Base-by-base conservation (phyloP, 2,113 vertebrate species). In the Eudyptes chrysolophus region DNA sequence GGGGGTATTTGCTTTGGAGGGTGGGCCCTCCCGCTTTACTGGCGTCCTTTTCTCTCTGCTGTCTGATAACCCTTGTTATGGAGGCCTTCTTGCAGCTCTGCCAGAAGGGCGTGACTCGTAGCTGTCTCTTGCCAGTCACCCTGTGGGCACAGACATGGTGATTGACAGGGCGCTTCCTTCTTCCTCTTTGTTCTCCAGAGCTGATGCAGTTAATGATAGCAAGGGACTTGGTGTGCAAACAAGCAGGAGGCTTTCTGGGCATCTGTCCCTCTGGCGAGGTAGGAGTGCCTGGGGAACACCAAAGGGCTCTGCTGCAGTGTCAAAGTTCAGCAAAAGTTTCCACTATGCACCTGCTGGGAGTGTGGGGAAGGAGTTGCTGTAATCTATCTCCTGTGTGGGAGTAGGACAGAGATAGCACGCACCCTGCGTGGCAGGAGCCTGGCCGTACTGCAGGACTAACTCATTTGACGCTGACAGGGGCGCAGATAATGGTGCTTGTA, bases 331-430 rank as follows among this genome's bases (percentile, higher is more conserved):
- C 22, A 34, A 4, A 51, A 55, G 40, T 10, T 84, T 55, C 60
- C 9, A 2, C 16, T 42, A 1, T 4, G 30, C 8, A 7, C 6
- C 9, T 61, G 38, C 46, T 55, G n/a, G 21, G 21, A 48, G 16
- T 5, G 32, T n/a, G 30, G 54, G 27, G 30, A 62, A 38, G 34
- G 34, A 32, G 26, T 5, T 57, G 54, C 48, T 44, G n/a, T 27
- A 42, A 44, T 16, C 5, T 5, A 6, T 5, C 30, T 20, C 6
- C 13, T 26, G 11, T 16, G 29, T 29, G 54, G 38, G 21, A 27
- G 40, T 0, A 66, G 20, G n/a, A 24, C 38, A 46, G 30, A 30
- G 21, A 10, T 2, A 26, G 32, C 18, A 8, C 1, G 15, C 2
- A 3, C 16, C 10, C 25, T 48, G 49, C 4, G 3, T 17, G 38